A percentile compares a stretch with the other conserved stretches of the same genome.
Conservation (phyloP, 1,140 invertebrate genomes). For the Hormaphis cornu region DNA sequence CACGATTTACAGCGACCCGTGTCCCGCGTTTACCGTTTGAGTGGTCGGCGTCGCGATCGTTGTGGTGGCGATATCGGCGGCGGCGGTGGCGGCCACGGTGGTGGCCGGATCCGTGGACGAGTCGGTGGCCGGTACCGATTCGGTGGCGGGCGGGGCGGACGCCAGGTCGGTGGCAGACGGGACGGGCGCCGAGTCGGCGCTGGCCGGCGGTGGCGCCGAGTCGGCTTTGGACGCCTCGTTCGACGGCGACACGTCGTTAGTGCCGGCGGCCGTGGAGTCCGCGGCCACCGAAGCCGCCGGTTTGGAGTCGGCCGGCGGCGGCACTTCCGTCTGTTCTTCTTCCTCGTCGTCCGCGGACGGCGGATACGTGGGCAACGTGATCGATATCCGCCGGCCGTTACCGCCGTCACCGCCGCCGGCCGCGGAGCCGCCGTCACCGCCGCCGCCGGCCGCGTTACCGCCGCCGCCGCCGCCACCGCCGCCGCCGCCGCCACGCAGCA, state of each 20-base stretch:
- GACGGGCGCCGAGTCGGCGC: constrained; percentile 42
- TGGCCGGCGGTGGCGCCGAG: constrained; percentile 22
- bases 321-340: constrained; percentile 43
- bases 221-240: not conserved
- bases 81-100: not conserved
- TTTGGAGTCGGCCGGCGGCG: constrained; percentile 23
- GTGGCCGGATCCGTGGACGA: not conserved
- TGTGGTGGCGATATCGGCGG: no score
- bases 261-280: constrained; percentile 23
- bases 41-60: not conserved
- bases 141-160: not conserved
- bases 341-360: constrained; percentile 45
- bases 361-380: constrained; percentile 49
- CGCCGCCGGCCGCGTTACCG: constrained; percentile 41
- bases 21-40: not conserved
- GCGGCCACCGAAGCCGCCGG: constrained; percentile 42
- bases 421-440: constrained; percentile 41
- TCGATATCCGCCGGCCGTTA: constrained; percentile 45
- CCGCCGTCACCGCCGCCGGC: constrained; percentile 42
- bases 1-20: no score
- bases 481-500: constrained; percentile 50
- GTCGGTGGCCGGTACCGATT: no score
- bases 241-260: not conserved
- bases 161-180: not conserved
- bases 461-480: constrained; percentile 43